Evolutionary conservation across 92 coral and sea anemone species (phyloP), one percentile per base, ranked within the genome.

Genomic region (Heteractis magnifica): DNA sequence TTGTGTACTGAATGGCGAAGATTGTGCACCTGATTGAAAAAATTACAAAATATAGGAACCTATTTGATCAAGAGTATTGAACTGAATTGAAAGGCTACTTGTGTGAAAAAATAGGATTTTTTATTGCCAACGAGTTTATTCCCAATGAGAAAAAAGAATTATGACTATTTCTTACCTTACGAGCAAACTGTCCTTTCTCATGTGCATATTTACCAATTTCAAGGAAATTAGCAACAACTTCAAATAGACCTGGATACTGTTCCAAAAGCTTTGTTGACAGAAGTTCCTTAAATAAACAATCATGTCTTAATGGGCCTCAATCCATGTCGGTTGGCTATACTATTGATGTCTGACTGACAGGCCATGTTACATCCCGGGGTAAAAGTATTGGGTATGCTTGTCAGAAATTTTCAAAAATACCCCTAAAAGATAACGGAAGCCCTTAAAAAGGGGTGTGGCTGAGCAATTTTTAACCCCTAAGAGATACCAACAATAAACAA

Each of bases 121-220:
- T 34, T 34, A 34, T 34, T 34, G 44, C 44, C 2, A 34, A 3
- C 3, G 72, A 65, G 16, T 65, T 53, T 8, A 53, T 53, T 53
- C 58, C 74, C 74, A 68, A 68, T 26, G 44, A 34, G 51, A 8
- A 49, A 75, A 6, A 49, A 26, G 13, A 49, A 51, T 8, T 18
- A 20, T n/a, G 49, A 59, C 12, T 20, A 51, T 12, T 20, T 15
- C 83, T 55, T 56, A 94, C 98, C 98, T 95, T 95, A 85, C 98
- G 84, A 18, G 99, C 98, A 52, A 96, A 94, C 83, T 96, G 99
- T 64, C 98, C 98, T 81, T 96, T 96, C 86, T 96, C 99, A 60
- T 95, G 92, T 26, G 97, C 94, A 65, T 96, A 94, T 70, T 90
- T 87, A 51, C 99, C 99, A 74, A 90, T 91, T 62, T 94, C 94